phyloP scores from a whole-genome alignment of 30 jellyfish, hydroid and myxozoan species.

The Chironex yamaguchii region DNA sequence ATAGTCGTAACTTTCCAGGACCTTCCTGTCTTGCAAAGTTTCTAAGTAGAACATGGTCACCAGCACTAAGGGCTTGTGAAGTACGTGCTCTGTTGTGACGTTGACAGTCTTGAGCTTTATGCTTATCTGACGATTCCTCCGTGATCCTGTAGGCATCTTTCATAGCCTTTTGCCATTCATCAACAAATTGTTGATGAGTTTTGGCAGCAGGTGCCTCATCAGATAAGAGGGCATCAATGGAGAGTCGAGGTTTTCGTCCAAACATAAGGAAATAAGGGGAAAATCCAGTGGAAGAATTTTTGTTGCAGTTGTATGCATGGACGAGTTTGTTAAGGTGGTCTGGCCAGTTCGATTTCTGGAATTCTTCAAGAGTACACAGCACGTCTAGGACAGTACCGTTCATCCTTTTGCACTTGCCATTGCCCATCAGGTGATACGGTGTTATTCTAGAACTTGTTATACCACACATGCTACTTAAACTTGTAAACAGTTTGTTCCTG shows the following conservation, averaged over 20 bases:
- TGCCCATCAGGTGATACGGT: conserved; percentile 23
- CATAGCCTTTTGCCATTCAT: conserved; percentile 11
- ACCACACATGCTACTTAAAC: neutral
- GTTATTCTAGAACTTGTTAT: conserved; percentile 34
- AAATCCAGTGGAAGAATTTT: conserved; percentile 33
- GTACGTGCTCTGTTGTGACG: neutral
- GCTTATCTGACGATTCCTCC: conserved; percentile 6
- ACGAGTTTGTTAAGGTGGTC: conserved; percentile 21
- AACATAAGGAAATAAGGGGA: conserved; percentile 44
- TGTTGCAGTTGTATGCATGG: conserved; percentile 29
- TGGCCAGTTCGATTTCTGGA: conserved; percentile 32
- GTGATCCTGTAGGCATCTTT: conserved; percentile 50
- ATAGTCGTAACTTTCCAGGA: conserved; percentile 33
- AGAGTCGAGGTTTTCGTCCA: conserved; percentile 40
- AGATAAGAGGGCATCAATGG: conserved; percentile 8
- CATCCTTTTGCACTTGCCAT: conserved; percentile 50
- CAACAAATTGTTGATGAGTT: neutral
- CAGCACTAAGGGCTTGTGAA: neutral
- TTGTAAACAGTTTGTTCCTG: conserved; percentile 12
- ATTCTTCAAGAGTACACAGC: conserved; percentile 31
- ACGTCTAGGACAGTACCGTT: conserved; percentile 3
- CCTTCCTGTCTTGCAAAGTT: conserved; percentile 47
- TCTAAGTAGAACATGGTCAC: conserved; percentile 9
- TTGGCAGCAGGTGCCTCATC: neutral
- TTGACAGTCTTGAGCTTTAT: neutral